Evolutionary conservation across 2,888 invertebrate species (phyloP).

Genomic region (Hirtodrosophila histrioides): DNA sequence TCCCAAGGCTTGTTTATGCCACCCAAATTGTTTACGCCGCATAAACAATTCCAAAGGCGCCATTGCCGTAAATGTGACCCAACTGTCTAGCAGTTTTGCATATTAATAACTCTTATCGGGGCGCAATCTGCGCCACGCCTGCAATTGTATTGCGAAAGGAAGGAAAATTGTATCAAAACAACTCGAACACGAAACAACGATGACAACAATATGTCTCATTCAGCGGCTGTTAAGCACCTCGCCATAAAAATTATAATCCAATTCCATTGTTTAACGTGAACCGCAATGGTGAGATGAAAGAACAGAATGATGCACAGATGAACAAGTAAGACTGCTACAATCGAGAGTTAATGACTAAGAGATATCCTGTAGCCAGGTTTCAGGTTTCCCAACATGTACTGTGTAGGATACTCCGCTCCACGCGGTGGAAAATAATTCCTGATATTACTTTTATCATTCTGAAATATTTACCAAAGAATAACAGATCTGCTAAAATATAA

Average conservation of each 20-base stretch:
- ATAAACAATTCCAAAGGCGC: constrained; percentile 74
- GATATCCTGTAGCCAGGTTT: no score
- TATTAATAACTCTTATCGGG: constrained; percentile 71
- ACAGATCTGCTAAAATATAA: no score
- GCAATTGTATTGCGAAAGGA: constrained; percentile 30
- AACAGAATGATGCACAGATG: constrained; percentile 21
- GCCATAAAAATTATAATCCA: constrained; percentile 73
- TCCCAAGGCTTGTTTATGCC: constrained; percentile 36
- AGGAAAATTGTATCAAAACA: constrained; percentile 52
- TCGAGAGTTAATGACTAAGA: no score
- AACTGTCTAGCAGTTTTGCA: constrained; percentile 45
- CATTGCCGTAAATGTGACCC: constrained; percentile 35
- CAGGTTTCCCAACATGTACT: no score
- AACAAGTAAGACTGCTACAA: constrained; percentile 5
- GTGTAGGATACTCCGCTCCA: no score
- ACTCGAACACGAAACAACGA: constrained; percentile 67
- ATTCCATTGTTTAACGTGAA: constrained; percentile 72
- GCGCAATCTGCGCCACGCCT: constrained; percentile 59
- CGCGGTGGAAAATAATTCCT: no score
- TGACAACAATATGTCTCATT: constrained; percentile 37
- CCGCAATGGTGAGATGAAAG: constrained; percentile 20
- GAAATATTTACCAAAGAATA: no score
- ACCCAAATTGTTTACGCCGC: constrained; percentile 62
- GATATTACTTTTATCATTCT: no score
- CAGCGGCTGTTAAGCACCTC: constrained; percentile 56